These are phyloP conservation scores for Drosophila sordidula DNA, from an alignment of 2,888 invertebrate species.

Conservation along the genomic window DNA sequence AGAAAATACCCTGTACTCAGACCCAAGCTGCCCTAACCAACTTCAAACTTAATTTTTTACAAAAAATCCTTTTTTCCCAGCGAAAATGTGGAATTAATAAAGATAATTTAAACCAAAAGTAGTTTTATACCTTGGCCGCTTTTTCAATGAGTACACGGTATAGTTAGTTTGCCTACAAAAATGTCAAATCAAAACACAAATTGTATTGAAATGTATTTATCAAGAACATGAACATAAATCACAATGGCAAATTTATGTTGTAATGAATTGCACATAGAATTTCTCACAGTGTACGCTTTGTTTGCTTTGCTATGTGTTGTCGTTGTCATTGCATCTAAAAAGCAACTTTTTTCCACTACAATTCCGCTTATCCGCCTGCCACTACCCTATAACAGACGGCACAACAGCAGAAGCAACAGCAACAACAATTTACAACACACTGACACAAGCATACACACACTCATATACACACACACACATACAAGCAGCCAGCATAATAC, in stretches of 20 bases:
- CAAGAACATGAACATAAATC: no score
- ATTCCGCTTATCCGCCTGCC: slow-evolving; percentile 63
- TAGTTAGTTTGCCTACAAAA: no score
- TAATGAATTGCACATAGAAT: neutral
- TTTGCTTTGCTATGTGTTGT: slow-evolving; percentile 42
- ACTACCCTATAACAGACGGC: slow-evolving; percentile 26
- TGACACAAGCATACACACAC: slow-evolving; percentile 16
- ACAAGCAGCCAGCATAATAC: slow-evolving; percentile 61
- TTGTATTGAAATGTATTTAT: no score
- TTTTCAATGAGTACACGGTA: no score
- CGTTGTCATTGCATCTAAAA: slow-evolving; percentile 66
- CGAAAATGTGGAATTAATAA: no score
- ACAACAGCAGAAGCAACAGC: slow-evolving; percentile 15
- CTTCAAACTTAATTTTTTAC: no score
- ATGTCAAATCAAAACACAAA: no score
- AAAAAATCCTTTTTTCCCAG: no score
- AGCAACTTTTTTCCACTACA: slow-evolving; percentile 63
- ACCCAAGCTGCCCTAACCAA: no score
- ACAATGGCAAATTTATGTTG: no score
- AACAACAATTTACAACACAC: slow-evolving; percentile 29
- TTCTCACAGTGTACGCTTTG: slow-evolving; percentile 33
- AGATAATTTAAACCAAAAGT: no score
- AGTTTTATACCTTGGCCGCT: no score
- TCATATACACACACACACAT: slow-evolving; percentile 8
- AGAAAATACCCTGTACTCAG: neutral